Evolutionary conservation across 2,113 vertebrate species (phyloP), one percentile per base, ranked within the genome.

Genomic region (Ceuthmochares aereus): DNA sequence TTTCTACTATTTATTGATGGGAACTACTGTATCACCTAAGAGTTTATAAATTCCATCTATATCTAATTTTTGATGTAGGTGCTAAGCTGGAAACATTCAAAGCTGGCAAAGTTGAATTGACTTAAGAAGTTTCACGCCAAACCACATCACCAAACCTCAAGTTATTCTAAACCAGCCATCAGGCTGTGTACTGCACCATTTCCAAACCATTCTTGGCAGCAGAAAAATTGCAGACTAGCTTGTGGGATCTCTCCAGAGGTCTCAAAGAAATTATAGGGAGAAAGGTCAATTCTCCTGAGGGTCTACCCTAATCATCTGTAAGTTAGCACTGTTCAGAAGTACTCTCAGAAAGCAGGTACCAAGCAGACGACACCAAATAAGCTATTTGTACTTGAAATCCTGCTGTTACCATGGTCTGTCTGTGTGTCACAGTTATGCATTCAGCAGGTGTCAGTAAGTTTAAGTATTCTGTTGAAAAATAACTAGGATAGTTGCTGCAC

Each of bases 51-150:
- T 88, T 76, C 42, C 37, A 64, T 51, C 20, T 63, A 29, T 32
- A 22, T 87, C 81, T 81, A 4, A 70, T 67, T 87, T 93, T 91
- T 51, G 27, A 82, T 30, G 14, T 51, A 52, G 43, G 7, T 51
- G 56, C 52, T 89, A 84, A 89, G 81, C 84, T 55, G 82, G 60
- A 78, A 93, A 59, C 7, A 22, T 59, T 90, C 54, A 58, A 73
- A 94, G 40, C 37, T 79, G 79, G 36, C 25, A 22, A 69, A 54
- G 23, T 52, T 42, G 36, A 49, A 59, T 52, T 69, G 30, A 14
- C 54, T 90, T 55, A 75, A 62, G 43, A 75, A 62, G 43, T 94
- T 75, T 88, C 77, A 30, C 42, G 56, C 51, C 67, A 70, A 86
- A 77, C 51, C 29, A 4, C 32, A 12, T 84, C 42, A 29, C 63